A percentile compares a stretch with the other conserved stretches of the same genome.
phyloP scores from a whole-genome alignment of 2,113 vertebrate genomes.

The Prunella fulvescens region DNA sequence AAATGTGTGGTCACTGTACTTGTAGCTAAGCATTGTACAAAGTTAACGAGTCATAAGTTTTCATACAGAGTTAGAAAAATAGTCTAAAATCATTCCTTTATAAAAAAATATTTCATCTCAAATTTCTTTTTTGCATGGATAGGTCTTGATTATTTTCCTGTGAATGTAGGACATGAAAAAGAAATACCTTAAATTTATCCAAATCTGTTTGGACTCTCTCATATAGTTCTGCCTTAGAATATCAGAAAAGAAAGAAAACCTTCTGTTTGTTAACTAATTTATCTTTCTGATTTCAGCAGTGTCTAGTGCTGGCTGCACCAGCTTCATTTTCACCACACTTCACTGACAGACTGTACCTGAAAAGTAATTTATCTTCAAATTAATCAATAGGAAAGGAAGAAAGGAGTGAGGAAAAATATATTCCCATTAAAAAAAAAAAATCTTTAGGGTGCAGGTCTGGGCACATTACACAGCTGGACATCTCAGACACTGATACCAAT shows the following conservation, averaged over 20 bases:
- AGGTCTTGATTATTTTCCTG: not conserved
- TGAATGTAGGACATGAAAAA: not conserved
- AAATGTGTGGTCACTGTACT: not conserved
- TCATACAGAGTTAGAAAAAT: not conserved
- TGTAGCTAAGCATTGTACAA: not conserved
- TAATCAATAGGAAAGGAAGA: constrained; percentile 6
- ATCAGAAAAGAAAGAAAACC: not conserved
- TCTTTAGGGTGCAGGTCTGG: not conserved
- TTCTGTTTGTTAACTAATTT: not conserved
- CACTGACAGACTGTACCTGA: not conserved
- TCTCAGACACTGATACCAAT: not conserved
- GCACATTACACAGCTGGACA: not conserved
- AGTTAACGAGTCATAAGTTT: not conserved
- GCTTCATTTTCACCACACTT: not conserved
- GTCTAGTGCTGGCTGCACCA: not conserved
- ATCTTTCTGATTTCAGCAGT: not conserved
- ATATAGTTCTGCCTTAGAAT: not conserved
- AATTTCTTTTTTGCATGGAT: not conserved
- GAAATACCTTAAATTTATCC: not conserved
- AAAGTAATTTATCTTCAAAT: not conserved
- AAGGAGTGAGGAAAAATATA: not conserved
- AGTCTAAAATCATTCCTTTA: not conserved
- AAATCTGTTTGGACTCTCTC: not conserved
- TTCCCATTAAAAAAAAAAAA: not conserved
- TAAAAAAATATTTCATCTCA: not conserved